Percentiles rank a stretch among this genome's conserved stretches.
These are phyloP conservation scores for Frankliniella intonsa DNA, from an alignment of 2,888 invertebrate genomes.

Conservation along the genomic window DNA sequence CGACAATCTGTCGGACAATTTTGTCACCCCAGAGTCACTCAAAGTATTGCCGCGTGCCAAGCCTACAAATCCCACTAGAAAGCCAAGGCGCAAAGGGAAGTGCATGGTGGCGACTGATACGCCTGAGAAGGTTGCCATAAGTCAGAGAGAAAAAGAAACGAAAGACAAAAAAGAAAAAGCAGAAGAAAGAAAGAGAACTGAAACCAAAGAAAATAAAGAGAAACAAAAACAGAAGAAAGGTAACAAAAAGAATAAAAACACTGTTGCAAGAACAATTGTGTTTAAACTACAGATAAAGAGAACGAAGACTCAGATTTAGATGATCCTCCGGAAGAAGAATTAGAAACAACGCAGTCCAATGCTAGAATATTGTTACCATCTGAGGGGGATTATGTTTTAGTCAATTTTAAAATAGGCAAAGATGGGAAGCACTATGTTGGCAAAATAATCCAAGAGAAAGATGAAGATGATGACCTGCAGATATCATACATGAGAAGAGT, in stretches of 20 bases:
- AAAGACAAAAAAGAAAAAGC: no score
- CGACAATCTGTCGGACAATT: no score
- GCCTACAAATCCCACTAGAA: no score
- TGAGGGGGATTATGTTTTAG: conserved; percentile 1
- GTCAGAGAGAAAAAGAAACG: no score
- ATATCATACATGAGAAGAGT: not conserved
- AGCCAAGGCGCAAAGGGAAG: no score
- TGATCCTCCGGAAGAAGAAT: not conserved
- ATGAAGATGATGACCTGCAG: not conserved
- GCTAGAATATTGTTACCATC: not conserved
- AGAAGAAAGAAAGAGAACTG: no score
- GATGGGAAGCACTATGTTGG: not conserved
- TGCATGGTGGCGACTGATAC: no score
- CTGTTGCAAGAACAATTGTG: not conserved
- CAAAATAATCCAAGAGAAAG: conserved; percentile 7
- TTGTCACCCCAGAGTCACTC: no score
- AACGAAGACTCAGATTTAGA: not conserved
- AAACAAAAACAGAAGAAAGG: not conserved
- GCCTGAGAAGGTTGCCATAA: no score
- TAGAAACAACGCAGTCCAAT: not conserved
- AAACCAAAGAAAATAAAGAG: no score
- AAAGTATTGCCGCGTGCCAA: no score
- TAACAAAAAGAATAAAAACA: not conserved
- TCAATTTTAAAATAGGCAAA: not conserved
- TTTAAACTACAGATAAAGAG: not conserved